Base-by-base conservation (phyloP, 2,888 invertebrate genomes). In the Amblyteles armatorius region DNA sequence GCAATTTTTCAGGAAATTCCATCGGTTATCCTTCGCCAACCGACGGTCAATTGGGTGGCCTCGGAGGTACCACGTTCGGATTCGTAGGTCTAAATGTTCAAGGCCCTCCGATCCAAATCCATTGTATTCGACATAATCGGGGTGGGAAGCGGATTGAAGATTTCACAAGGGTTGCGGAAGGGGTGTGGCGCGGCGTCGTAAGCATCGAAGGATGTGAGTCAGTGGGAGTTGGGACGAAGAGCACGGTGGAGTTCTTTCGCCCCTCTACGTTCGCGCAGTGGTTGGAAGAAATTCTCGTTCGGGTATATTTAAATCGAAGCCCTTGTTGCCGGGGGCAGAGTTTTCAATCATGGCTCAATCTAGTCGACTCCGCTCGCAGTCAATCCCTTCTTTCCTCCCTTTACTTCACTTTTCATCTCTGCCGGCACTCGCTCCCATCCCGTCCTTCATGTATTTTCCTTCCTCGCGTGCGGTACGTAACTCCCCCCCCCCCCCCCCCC, bases 311-410 rank as follows among this genome's bases (percentile, higher is more conserved):
- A 91, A 93, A 91, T 92, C 91, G 92, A 91, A 91, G 88, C 90
- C 86, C 87, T 85, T 87, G 87, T 83, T 84, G 92, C 92, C 90
- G 84, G 88, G 86, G 91, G 93, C 92, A 83, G 90, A 92, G 90
- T 93, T 93, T 93, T 93, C 93, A 93, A 94, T 93, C 93, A 92
- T 90, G 87, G 88, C 90, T 93, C 91, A 91, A 93, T 93, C 93
- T 90, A 91, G 88, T 89, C 90, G 89, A 90, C 89, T 90, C 88
- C 86, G 77, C 86, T 85, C 83, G 81, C 80, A 88, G 83, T 86
- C 81, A 86, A 85, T 78, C 83, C 63, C 76, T 65, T 86, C 68
- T 83, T 86, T 79, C 85, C 80, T 84, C 86, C 84, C 94, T 92
- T 92, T 93, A 50, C 79, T 77, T 79, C 76, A 63, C 81, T 76